Evolutionary conservation across 2,797 vertebrate species (phyloP), one percentile per base, ranked within the genome.

Genomic region (Scomberomorus guttatus): DNA sequence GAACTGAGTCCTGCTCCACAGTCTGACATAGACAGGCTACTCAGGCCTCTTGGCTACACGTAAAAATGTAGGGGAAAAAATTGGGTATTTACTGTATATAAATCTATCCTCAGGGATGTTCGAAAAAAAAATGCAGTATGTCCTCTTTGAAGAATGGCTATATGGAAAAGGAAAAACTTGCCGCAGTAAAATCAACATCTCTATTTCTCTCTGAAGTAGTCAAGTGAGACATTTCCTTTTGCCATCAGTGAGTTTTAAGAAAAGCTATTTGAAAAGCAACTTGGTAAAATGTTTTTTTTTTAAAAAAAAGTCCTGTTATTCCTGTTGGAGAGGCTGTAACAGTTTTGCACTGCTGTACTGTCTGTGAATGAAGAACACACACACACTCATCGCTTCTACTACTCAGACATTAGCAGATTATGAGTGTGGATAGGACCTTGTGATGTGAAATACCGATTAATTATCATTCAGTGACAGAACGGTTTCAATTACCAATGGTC

Each of bases 1-100:
- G 93, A 94, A 95, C 89, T 42, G 63, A 89, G 85, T 78, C 67
- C 87, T 84, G 77, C 72, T 77, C 78, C 72, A 80, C 89, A 80
- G 87, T 81, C 80, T 82, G 75, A 86, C 76, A 85, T 17, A 79
- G 74, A 62, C 85, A 32, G 76, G 70, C 80, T 50, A 32, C 79
- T 74, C 65, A 57, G 70, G 69, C 82, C 83, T 84, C 74, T 27
- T 65, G 80, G 84, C 68, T 85, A 25, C 61, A 62, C 1, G 18
- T 42, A 56, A 63, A 81, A 65, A 73, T 12, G 29, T 14, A 48
- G 63, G 14, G 32, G 12, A 25, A 64, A 60, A 37, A 56, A 69
- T 25, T 7, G 1, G 50, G 59, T 29, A 74, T 69, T 78, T 48
- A 68, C 39, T 84, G 56, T 73, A 37, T 57, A 60, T 72, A 63